Evolutionary conservation across 23 tunicate species (phyloP).

Genomic region (Aplidium turbinatum): DNA sequence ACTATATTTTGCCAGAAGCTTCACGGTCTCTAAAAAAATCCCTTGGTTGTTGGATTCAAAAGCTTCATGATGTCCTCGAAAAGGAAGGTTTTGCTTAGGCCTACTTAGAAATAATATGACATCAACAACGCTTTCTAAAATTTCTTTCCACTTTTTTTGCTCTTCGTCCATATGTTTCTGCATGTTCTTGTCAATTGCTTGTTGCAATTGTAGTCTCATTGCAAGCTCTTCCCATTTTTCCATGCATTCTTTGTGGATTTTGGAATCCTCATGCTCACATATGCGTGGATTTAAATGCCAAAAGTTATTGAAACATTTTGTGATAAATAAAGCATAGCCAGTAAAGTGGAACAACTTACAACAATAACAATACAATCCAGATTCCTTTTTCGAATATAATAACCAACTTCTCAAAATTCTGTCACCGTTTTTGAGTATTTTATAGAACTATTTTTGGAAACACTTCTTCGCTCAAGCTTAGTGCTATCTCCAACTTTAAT

Average conservation of each 20-base stretch:
- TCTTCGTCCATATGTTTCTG: constrained; percentile 52
- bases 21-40: constrained; percentile 52
- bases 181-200: constrained; percentile 46
- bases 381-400: constrained; percentile 56
- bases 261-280: constrained; percentile 50
- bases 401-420: constrained; percentile 59
- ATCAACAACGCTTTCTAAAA: constrained; percentile 56
- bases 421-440: constrained; percentile 59
- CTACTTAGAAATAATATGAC: constrained; percentile 58
- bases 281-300: constrained; percentile 54
- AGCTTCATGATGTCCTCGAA: constrained; percentile 54
- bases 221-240: constrained; percentile 52
- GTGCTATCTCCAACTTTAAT: constrained; percentile 44
- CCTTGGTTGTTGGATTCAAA: constrained; percentile 63
- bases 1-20: constrained; percentile 49
- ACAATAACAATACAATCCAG: constrained; percentile 35
- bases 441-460: constrained; percentile 45
- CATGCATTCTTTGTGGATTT: constrained; percentile 56
- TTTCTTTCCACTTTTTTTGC: constrained; percentile 40
- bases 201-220: constrained; percentile 53
- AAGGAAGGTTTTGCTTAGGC: constrained; percentile 56
- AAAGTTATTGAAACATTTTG: constrained; percentile 54
- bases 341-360: constrained; percentile 41
- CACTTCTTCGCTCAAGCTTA: constrained; percentile 49
- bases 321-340: constrained; percentile 51